Conservation (phyloP, 2,797 vertebrate genomes). For the Galagoides demidoff region DNA sequence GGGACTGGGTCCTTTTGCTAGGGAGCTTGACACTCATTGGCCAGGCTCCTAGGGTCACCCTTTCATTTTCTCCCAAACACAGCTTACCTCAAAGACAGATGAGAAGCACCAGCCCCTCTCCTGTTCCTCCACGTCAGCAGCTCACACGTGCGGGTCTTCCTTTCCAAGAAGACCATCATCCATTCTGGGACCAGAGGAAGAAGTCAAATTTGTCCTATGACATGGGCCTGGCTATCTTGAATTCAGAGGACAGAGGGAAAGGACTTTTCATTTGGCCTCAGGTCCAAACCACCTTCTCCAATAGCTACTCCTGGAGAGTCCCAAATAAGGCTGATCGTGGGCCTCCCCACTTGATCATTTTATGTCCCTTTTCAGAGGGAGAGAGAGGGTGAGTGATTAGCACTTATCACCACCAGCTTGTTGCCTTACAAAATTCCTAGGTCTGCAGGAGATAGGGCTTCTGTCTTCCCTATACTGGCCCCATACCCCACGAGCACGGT, state of each 20-base stretch:
- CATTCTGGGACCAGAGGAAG: background rate
- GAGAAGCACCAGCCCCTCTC: background rate
- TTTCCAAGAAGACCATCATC: background rate
- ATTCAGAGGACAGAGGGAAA: background rate
- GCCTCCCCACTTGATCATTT: background rate
- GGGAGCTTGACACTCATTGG: background rate
- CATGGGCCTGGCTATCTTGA: background rate
- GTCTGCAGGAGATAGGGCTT: background rate
- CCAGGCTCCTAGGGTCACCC: rapidly evolving
- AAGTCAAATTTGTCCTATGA: background rate
- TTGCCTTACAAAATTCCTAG: background rate
- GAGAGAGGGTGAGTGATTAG: background rate
- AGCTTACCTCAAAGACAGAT: background rate
- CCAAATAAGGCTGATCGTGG: background rate
- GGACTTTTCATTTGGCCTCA: background rate
- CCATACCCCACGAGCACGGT: background rate
- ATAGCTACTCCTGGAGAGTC: background rate
- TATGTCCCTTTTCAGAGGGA: background rate
- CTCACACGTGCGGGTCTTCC: background rate
- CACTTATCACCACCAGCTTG: background rate
- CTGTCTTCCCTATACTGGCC: background rate
- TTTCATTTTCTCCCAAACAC: background rate
- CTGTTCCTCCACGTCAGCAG: background rate
- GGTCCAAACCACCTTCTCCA: background rate
- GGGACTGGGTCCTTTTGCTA: background rate